These are phyloP conservation scores for Acleris laterana DNA, from an alignment of 2,888 invertebrate species.

Conservation along the genomic window DNA sequence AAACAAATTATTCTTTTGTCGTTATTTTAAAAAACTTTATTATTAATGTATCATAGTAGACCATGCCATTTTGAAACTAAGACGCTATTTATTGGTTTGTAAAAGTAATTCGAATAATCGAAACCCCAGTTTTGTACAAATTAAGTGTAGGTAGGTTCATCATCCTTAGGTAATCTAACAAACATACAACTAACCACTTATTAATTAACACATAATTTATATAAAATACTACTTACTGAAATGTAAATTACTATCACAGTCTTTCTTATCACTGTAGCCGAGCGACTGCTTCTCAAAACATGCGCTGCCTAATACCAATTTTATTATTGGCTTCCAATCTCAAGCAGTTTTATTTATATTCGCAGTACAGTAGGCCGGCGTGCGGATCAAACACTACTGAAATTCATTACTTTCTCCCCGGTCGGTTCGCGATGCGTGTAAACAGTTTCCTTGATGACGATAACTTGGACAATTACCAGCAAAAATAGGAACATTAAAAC, in stretches of 20 bases:
- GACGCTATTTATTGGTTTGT: too few relatives aligned
- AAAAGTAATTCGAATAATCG: too few relatives aligned
- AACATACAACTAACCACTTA: not conserved
- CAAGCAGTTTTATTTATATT: slow-evolving; percentile 66
- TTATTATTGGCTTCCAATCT: slow-evolving; percentile 50
- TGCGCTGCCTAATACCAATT: slow-evolving; percentile 37
- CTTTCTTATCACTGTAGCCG: slow-evolving; percentile 19
- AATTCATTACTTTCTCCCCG: slow-evolving; percentile 73
- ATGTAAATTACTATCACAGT: slow-evolving; percentile 4
- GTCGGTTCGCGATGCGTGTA: slow-evolving; percentile 55
- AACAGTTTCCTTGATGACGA: slow-evolving; percentile 64
- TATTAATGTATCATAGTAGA: too few relatives aligned
- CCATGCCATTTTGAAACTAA: too few relatives aligned
- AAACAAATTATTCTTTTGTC: too few relatives aligned
- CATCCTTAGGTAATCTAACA: too few relatives aligned
- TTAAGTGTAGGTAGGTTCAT: too few relatives aligned
- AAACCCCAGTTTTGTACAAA: too few relatives aligned
- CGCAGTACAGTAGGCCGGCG: slow-evolving; percentile 65
- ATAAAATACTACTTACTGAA: slow-evolving; percentile 20
- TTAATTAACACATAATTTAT: not conserved
- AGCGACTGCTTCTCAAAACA: slow-evolving; percentile 32
- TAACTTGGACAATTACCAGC: slow-evolving; percentile 79
- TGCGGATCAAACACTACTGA: slow-evolving; percentile 70
- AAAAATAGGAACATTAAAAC: slow-evolving; percentile 74
- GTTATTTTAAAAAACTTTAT: too few relatives aligned